Base-by-base conservation (phyloP, 2,888 invertebrate species). In the Ligdia adustata region DNA sequence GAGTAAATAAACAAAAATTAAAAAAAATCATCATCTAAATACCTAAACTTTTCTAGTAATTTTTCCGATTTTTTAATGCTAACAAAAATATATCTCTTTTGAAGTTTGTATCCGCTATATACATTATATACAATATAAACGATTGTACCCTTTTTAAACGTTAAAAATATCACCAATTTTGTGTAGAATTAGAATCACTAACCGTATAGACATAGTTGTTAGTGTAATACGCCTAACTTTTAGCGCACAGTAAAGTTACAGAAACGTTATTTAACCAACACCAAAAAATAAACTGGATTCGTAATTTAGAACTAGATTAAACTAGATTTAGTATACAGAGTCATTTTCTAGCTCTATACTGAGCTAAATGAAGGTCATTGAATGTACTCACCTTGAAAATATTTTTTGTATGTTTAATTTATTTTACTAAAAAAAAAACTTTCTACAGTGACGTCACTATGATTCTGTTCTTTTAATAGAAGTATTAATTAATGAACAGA, bases 201-300 rank as follows among this genome's bases (percentile, higher is more conserved):
- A 55, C 39, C 44, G 50, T 37, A 55, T 57, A 56, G 64, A 55
- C 45, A 60, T 73, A 72, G 68, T 60, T 56, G 59, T 62, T 64
- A 60, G 54, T 43, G 50, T 64, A 54, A 55, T 35, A 44, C 14
- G 47, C 47, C 41, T 58, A 66, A 65, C 9, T 63, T 60, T 63
- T 74, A 74, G 71, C 69, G 75, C 75, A 78, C 76, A 75, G 48
- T 72, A 62, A 60, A 52, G 47, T 63, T 58, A 57, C 50, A 53
- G 52, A 49, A 52, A 22, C n/a, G 22, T 6, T 6, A 22, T 6
- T n/a, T 7, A n/a, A n/a, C n/a, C n/a, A n/a, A n/a, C n/a, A 22
- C 2, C 3, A 2, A 22, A 6, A 4, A 22, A 2, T 22, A 22
- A 22, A 4, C 22, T 22, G 7, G 6, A n/a, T n/a, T n/a, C n/a